These are phyloP conservation scores for Arrhopalites spinosus DNA, from an alignment of 2,888 invertebrate genomes.

Conservation along the genomic window DNA sequence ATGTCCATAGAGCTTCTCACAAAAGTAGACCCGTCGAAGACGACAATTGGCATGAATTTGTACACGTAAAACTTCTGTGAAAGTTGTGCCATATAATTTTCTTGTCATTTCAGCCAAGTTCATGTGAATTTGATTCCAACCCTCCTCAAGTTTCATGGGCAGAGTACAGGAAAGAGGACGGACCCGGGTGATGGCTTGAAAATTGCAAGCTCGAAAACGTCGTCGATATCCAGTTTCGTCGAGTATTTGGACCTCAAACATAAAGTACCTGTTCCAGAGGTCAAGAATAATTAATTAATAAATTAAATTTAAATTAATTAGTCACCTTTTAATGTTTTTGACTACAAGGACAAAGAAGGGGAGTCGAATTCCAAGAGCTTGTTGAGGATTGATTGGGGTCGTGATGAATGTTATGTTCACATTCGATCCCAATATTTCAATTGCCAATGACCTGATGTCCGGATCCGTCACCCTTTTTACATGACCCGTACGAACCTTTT, in stretches of 20 bases:
- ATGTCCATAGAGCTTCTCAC: conserved; percentile 38
- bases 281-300: no score
- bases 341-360: conserved; percentile 50
- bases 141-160: conserved; percentile 50
- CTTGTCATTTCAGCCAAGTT: conserved; percentile 50
- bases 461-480: conserved; percentile 40
- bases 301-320: no score
- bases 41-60: conserved; percentile 53
- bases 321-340: conserved; percentile 49
- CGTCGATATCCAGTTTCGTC: conserved; percentile 38
- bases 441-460: conserved; percentile 45
- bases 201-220: conserved; percentile 39
- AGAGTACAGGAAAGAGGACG: conserved; percentile 40
- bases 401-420: conserved; percentile 51
- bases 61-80: conserved; percentile 45
- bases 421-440: conserved; percentile 51
- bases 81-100: conserved; percentile 48
- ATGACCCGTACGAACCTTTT: conserved; percentile 48
- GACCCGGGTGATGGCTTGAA: conserved; percentile 25
- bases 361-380: conserved; percentile 51
- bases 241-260: conserved; percentile 50
- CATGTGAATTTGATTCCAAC: conserved; percentile 53
- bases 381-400: conserved; percentile 48
- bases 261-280: no score
- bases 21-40: conserved; percentile 46